Evolutionary conservation across 2,113 vertebrate species (phyloP), one percentile per base, ranked within the genome.

Genomic region (Talpa occidentalis): DNA sequence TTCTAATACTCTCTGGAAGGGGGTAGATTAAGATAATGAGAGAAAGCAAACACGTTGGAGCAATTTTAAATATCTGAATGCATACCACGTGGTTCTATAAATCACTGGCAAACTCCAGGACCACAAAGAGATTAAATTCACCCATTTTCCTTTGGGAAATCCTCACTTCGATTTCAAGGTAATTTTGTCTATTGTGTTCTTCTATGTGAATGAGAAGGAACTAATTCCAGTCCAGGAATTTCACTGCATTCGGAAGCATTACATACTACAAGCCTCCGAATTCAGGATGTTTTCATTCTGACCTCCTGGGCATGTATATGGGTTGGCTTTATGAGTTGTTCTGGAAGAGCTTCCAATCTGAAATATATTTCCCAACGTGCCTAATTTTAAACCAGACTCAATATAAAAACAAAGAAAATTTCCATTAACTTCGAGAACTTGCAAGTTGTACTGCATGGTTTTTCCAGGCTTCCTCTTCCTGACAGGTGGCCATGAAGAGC

Each of bases 141-240:
- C 12, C 32, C 9, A 70, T 80, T 94, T 86, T 92, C 15, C 8
- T 70, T 72, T 76, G 62, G n/a, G 69, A 82, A 94, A 92, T 56
- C 35, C 6, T 64, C 24, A 78, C 52, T 82, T 95, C 5, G 11
- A 59, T 81, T 49, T 76, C 60, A 82, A 82, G 30, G 37, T 80
- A 62, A 40, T 90, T 78, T 84, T 80, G 16, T 37, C 24, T 56
- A 9, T 56, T 40, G 54, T 54, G 14, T 59, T 85, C 85, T 82
- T 7, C 14, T 77, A 6, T 54, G 15, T 90, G 44, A 47, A 74
- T 70, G 77, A 35, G 60, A 86, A 81, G 15, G 21, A 70, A 77
- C 5, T 64, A 10, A 42, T 82, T 72, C 8, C 17, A 37, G n/a
- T 70, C 4, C 21, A 81, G 47, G 76, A 64, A 72, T 37, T 81